Conservation (phyloP, 2,888 invertebrate genomes). For the Acholoe squamosa region DNA sequence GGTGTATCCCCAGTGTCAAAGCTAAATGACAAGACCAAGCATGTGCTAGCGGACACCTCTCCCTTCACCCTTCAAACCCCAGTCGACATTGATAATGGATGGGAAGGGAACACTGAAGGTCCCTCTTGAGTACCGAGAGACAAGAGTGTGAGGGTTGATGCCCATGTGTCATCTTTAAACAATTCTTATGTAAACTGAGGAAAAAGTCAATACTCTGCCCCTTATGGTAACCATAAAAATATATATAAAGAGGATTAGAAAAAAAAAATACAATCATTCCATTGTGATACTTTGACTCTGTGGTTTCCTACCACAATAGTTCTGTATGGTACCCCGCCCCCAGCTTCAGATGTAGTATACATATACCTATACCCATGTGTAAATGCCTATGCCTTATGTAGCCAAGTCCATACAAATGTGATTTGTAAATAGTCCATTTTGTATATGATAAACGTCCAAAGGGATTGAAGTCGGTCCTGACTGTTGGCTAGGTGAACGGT, state of each 20-base stretch:
- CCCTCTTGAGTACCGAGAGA: neutral
- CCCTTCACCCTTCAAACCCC: no score
- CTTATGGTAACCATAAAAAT: neutral
- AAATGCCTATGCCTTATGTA: neutral
- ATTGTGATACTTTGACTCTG: conserved; percentile 29
- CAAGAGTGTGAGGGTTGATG: neutral
- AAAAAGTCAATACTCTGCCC: neutral
- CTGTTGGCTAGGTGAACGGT: no score
- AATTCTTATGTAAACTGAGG: neutral
- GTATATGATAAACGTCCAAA: neutral
- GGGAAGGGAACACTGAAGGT: neutral
- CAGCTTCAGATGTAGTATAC: no score
- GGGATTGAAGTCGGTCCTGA: no score
- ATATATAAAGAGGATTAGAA: no score
- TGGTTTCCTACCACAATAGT: neutral
- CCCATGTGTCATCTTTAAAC: neutral
- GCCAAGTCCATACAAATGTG: neutral
- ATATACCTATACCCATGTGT: no score
- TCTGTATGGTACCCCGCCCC: no score
- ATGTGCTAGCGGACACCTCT: neutral
- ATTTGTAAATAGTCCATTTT: conserved; percentile 9
- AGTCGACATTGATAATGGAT: neutral
- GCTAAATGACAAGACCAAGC: neutral
- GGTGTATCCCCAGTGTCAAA: neutral
- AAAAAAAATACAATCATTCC: conserved; percentile 31